phyloP scores from a whole-genome alignment of 53 echinoderm and acorn worm species.

The Glandiceps talaboti region DNA sequence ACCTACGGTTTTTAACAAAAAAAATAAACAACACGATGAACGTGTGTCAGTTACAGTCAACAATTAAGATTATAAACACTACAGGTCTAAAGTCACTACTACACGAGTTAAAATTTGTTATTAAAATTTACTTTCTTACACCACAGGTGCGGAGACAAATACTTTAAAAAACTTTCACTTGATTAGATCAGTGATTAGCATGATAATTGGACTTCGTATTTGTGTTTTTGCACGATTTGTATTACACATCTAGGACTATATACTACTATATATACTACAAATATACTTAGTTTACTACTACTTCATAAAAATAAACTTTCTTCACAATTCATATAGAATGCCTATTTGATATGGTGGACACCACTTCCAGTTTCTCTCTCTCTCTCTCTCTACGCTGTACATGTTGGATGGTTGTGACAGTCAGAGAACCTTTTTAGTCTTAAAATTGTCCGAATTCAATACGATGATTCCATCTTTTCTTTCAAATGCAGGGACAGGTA shows the following conservation, averaged over 20 bases:
- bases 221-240: background rate
- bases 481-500: background rate
- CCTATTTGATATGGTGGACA: background rate
- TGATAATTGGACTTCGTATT: background rate
- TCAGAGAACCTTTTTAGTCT: too few relatives aligned
- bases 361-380: background rate
- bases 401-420: too few relatives aligned
- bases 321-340: background rate
- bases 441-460: too few relatives aligned
- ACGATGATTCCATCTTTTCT: background rate
- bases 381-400: too few relatives aligned
- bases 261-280: background rate
- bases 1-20: background rate
- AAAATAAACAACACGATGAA: background rate
- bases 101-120: background rate
- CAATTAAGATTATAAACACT: background rate
- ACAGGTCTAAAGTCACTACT: background rate
- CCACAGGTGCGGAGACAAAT: background rate
- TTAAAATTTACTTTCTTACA: background rate
- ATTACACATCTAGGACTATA: too few relatives aligned
- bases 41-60: background rate
- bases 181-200: background rate
- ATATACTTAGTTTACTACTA: background rate
- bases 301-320: background rate
- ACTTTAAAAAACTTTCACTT: background rate